Evolutionary conservation across 2,113 vertebrate genomes (phyloP), one percentile per base, ranked within the genome.

Genomic region (Nesoenas mayeri): DNA sequence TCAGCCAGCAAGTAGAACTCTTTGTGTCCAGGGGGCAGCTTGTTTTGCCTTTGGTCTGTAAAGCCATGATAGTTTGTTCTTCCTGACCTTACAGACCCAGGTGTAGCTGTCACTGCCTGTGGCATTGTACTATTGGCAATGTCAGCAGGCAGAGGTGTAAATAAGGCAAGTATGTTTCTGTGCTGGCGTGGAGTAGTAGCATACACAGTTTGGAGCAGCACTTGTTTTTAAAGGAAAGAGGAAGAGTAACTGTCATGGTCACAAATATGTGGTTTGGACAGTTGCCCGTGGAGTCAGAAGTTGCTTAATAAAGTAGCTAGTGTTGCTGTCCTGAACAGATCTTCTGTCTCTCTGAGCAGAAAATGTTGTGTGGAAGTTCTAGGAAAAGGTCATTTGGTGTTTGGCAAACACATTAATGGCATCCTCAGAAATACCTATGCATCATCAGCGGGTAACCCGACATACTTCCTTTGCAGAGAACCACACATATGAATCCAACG

Each of bases 191-290:
- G 87, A 94, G 89, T 96, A 91, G 81, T 85, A 90, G 96, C 78
- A 89, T 94, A 89, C 92, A 56, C 77, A 80, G 95, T 93, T 92
- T 94, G 94, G 96, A 97, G 62, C 94, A 85, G 34, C 48, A 91
- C 92, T 97, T 97, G 95, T 98, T 97, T 97, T 96, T 97, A 95
- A 97, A 96, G 95, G 96, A 96, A 97, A 93, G 94, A 97, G 97
- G 97, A 98, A 98, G 97, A 97, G 91, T 96, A 97, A 97, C 97
- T 98, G 91, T 98, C 97, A 95, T 97, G 96, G 96, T 98, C 98
- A 97, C 97, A 98, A 97, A 97, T 97, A 96, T 65, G 97, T 97
- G 96, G 96, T 97, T 97, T 98, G 98, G 97, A 95, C 77, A 94
- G 90, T 71, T 96, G 86, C 97, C 97, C 60, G n/a, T 96, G 88